Conservation (phyloP, 2,113 vertebrate genomes). For the Galemys pyrenaicus region DNA sequence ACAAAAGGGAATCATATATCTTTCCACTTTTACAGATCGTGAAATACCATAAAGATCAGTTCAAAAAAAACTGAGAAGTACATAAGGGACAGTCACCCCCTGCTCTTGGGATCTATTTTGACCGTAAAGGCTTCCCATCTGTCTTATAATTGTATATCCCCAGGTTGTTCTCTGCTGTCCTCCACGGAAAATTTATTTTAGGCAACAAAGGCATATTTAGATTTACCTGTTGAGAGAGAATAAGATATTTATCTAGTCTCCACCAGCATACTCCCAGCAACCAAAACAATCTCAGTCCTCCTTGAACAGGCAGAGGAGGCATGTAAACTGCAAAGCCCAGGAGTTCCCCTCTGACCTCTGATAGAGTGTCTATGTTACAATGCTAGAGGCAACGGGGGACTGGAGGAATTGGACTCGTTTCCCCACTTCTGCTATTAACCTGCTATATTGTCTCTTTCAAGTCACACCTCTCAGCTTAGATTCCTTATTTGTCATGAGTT, state of each 20-base stretch:
- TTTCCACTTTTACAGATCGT: background rate
- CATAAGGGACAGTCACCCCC: background rate
- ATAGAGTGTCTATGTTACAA: background rate
- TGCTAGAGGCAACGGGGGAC: background rate
- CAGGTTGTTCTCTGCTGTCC: background rate
- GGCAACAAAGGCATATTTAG: background rate
- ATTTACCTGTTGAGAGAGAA: background rate
- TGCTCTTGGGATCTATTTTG: background rate
- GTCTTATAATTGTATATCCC: background rate
- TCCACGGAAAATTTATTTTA: background rate
- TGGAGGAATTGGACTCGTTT: background rate
- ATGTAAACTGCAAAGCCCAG: background rate
- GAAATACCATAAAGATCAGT: background rate
- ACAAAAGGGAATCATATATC: background rate
- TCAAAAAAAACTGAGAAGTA: background rate
- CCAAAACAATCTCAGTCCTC: background rate
- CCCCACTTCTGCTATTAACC: background rate
- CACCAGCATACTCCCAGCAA: background rate
- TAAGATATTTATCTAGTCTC: background rate
- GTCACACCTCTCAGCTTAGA: background rate
- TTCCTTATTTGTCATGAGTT: background rate
- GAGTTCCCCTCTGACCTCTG: background rate
- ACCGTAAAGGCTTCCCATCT: background rate
- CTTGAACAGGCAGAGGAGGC: background rate
- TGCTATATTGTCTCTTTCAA: background rate